Base-by-base conservation (phyloP, 2,888 invertebrate genomes). In the Phengaris arion region DNA sequence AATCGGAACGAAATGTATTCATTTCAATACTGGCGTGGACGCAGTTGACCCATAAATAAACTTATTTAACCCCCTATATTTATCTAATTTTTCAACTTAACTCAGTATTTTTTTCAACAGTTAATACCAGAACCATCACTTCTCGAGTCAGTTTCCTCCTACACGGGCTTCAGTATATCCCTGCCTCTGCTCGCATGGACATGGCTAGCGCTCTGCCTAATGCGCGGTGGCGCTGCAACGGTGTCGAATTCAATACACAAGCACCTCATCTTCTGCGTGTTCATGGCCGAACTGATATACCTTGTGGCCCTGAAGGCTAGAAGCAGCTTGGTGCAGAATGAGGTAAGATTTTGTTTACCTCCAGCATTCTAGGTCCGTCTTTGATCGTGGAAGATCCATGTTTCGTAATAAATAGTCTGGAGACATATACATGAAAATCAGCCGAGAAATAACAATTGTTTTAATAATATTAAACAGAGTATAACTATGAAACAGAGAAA, bases 241-340 rank as follows among this genome's bases (percentile, higher is more conserved):
- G 99, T 99, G 82, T 98, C 98, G 70, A 98, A 98, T 89, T 97
- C 97, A 35, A 98, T 99, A 79, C 97, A 98, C 85, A 98, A 98
- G 85, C 98, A 99, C 86, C 94, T 99, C 9, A 96, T 98, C n/a
- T 94, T 98, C 78, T 97, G 97, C 84, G 96, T 98, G 45, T 97
- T 99, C 84, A 94, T 97, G 82, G 97, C 97, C 0, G 97, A 98
- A 85, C 87, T 98, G 48, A 89, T 98, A 51, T 99, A 98, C 87
- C 94, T 99, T 74, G 94, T 98, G 13, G 98, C 98, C 0, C 94
- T 99, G 84, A 98, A 98, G 88, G 96, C 96, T 3, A 94, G 98
- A 75, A 94, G 95, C 79, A 94, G 96, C n/a, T 93, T 98, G 75
- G 95, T 98, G 6, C 96, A 97, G 82, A 97, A 96, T 88, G 98